Base-by-base conservation (phyloP, 1,140 invertebrate species). In the Heterodera schachtii region DNA sequence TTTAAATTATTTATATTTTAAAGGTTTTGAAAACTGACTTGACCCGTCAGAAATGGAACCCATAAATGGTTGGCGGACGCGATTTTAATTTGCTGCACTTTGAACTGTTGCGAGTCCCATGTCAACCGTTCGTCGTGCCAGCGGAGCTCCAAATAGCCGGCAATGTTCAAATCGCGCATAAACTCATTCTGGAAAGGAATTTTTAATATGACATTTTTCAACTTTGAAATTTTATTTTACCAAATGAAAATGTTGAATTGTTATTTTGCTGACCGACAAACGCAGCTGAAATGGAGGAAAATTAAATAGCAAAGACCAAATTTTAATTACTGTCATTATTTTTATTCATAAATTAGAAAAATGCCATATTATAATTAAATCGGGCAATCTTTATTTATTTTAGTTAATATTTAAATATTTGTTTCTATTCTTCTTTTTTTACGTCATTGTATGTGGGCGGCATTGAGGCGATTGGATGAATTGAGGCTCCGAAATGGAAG, bases 101-200 rank as follows among this genome's bases (percentile, higher is more conserved):
- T 88, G 84, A 88, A 89, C 47, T 87, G 86, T 57, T 81, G 76
- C 47, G 83, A 66, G 71, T 84, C 87, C 88, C 88, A 89, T 3
- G 73, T 60, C 9, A 89, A 73, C 46, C 88, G 82, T 31, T 85
- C 79, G 71, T 89, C 88, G n/a, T 74, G 75, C 88, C 88, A 89
- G 73, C 81, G 82, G 16, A 90, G 47, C 57, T 89, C 84, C 60
- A 89, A 76, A 73, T 90, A 89, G 1, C 88, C 88, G 47, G 86
- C 83, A 49, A 89, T 90, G 57, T 87, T 80, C 31, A 89, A 75
- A 69, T 90, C 88, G 80, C 87, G 86, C 16, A 90, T 44, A 69
- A 89, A 89, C 75, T 89, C 88, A 80, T 89, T 90, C 87, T 88
- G 76, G 78, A 86, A 67, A 44, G n/a, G n/a, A n/a, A n/a, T n/a